These are phyloP conservation scores for Hemibates koningsi DNA, from an alignment of 2,113 vertebrate genomes.

Conservation along the genomic window DNA sequence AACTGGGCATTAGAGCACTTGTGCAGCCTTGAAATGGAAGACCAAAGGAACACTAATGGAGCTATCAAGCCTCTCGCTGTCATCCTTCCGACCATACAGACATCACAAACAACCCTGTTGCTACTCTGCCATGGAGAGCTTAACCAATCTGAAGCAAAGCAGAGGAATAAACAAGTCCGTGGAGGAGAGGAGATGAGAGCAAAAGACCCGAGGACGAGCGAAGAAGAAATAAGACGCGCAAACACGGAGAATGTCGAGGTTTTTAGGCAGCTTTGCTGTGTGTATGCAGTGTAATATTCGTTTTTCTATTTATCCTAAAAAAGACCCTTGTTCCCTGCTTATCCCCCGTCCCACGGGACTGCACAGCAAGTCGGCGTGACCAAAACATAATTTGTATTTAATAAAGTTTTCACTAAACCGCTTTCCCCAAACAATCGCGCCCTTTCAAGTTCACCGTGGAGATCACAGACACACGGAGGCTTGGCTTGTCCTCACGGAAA, in stretches of 20 bases:
- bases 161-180: slow-evolving; percentile 15
- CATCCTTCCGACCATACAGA: slow-evolving; percentile 5
- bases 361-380: not conserved
- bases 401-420: not conserved
- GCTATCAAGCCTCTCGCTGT: slow-evolving; percentile 12
- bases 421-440: not conserved
- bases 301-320: not conserved
- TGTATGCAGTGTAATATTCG: not conserved
- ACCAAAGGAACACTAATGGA: slow-evolving; percentile 40
- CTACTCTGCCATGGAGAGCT: slow-evolving; percentile 6
- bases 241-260: not conserved
- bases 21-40: slow-evolving; percentile 37
- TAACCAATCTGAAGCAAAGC: slow-evolving; percentile 11
- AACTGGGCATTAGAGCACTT: not conserved
- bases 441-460: not conserved
- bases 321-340: not conserved
- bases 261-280: not conserved
- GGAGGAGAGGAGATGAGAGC: not conserved
- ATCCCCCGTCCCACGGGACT: not conserved
- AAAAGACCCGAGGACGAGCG: not conserved
- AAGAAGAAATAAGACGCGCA: not conserved
- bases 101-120: slow-evolving; percentile 43
- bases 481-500: not conserved
- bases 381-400: not conserved
- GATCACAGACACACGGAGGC: not conserved